A percentile compares a stretch with the other conserved stretches of the same genome.
These are phyloP conservation scores for Spodoptera picta DNA, from an alignment of 2,888 invertebrate species.

Conservation along the genomic window DNA sequence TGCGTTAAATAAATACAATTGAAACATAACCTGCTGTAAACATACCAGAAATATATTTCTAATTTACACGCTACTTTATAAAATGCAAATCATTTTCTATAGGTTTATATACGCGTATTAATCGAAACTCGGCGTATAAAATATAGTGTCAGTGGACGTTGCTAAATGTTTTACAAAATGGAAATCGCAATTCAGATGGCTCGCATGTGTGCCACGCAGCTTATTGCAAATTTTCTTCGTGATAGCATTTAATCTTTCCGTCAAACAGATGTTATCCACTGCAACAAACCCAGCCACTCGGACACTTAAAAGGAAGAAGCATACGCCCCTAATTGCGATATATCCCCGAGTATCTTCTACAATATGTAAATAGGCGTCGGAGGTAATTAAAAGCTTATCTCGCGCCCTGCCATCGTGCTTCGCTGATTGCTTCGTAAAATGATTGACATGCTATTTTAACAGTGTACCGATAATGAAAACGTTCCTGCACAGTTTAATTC, in stretches of 20 bases:
- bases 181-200: constrained; percentile 54
- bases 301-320: constrained; percentile 83
- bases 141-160: constrained; percentile 59
- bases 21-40: not conserved
- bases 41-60: constrained; percentile 25
- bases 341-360: constrained; percentile 83
- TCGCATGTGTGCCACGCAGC: constrained; percentile 38
- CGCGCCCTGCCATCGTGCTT: constrained; percentile 76
- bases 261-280: constrained; percentile 82
- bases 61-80: constrained; percentile 57
- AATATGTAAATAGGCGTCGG: constrained; percentile 87
- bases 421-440: constrained; percentile 85
- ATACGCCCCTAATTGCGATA: constrained; percentile 86
- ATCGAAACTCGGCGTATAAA: constrained; percentile 60
- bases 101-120: constrained; percentile 59
- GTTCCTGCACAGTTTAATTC: constrained; percentile 79
- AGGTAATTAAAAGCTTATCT: constrained; percentile 88
- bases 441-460: constrained; percentile 87
- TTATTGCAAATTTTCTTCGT: constrained; percentile 69
- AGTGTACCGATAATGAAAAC: constrained; percentile 84
- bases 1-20: too few relatives aligned
- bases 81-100: constrained; percentile 64
- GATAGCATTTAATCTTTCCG: constrained; percentile 79
- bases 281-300: constrained; percentile 72
- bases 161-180: constrained; percentile 59